These are phyloP conservation scores for Sinocyclocheilus anophthalmus DNA, from an alignment of 2,113 vertebrate species.

Conservation along the genomic window DNA sequence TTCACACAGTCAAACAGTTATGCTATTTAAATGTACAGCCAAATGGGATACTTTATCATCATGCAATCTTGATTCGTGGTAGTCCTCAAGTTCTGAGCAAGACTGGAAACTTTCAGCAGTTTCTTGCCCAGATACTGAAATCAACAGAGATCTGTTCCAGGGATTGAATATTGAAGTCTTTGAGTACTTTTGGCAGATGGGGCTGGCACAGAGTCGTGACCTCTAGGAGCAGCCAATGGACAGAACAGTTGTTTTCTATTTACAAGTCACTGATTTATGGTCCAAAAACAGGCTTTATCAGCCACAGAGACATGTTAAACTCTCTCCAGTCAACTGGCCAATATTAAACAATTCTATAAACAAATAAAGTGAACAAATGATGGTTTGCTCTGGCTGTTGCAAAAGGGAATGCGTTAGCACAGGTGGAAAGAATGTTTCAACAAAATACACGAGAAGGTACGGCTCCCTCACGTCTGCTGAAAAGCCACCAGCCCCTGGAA, in stretches of 20 bases:
- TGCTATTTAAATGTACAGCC: conserved; percentile 1
- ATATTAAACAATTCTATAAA: conserved; percentile 42
- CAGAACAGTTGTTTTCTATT: conserved; percentile 54
- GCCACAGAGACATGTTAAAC: conserved; percentile 29
- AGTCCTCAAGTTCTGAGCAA: conserved; percentile 29
- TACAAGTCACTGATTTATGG: conserved; percentile 40
- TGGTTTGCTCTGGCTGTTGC: conserved; percentile 37
- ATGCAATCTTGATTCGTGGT: not conserved
- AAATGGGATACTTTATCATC: conserved; percentile 28
- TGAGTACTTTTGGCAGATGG: conserved; percentile 37
- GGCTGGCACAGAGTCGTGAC: conserved; percentile 31
- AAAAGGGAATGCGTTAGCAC: conserved; percentile 32
- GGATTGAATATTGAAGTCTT: conserved; percentile 21
- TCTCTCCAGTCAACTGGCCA: conserved; percentile 26
- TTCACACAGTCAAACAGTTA: conserved; percentile 38
- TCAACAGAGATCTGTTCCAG: conserved; percentile 50
- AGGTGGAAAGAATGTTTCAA: conserved; percentile 34
- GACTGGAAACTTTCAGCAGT: conserved; percentile 45
- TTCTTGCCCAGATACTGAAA: conserved; percentile 48
- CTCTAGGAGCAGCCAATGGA: conserved; percentile 20
- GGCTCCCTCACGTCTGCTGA: not conserved
- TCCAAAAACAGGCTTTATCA: conserved; percentile 5
- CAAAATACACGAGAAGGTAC: conserved; percentile 1
- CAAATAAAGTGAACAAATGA: conserved; percentile 45
- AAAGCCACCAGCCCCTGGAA: conserved; percentile 28